These are phyloP conservation scores for Eubucco bourcierii DNA, from an alignment of 2,113 vertebrate species.

Conservation along the genomic window DNA sequence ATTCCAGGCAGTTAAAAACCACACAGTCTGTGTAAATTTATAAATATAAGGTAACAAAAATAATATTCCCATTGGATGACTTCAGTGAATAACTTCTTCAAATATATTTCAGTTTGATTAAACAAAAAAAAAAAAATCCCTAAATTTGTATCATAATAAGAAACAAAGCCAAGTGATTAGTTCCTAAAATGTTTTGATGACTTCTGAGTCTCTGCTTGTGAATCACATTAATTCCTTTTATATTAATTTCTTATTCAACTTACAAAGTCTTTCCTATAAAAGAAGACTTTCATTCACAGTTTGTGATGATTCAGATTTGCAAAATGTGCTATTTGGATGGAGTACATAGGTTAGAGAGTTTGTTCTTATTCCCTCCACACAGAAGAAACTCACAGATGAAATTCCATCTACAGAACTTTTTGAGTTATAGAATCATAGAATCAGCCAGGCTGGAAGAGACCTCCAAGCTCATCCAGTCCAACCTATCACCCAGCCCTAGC, in stretches of 20 bases:
- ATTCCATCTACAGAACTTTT: neutral
- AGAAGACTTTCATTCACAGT: neutral
- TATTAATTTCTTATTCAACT: neutral
- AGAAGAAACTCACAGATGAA: neutral
- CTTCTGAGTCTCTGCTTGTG: neutral
- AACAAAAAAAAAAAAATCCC: neutral
- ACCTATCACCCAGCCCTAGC: too few relatives aligned
- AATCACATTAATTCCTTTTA: neutral
- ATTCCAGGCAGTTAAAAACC: neutral
- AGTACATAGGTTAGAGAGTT: neutral
- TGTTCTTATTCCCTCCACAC: neutral
- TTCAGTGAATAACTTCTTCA: neutral
- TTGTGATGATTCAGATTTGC: neutral
- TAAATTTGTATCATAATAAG: neutral
- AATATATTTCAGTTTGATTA: neutral
- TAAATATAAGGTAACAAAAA: neutral
- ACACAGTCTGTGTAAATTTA: neutral
- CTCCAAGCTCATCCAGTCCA: too few relatives aligned
- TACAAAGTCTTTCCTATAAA: neutral
- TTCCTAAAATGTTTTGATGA: constrained; percentile 2
- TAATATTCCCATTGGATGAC: neutral
- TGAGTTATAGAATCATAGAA: too few relatives aligned
- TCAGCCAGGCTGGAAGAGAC: too few relatives aligned
- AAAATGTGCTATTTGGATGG: neutral
- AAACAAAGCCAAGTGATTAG: neutral